These are phyloP conservation scores for Pempheris klunzingeri DNA, from an alignment of 2,797 vertebrate genomes.

Conservation along the genomic window DNA sequence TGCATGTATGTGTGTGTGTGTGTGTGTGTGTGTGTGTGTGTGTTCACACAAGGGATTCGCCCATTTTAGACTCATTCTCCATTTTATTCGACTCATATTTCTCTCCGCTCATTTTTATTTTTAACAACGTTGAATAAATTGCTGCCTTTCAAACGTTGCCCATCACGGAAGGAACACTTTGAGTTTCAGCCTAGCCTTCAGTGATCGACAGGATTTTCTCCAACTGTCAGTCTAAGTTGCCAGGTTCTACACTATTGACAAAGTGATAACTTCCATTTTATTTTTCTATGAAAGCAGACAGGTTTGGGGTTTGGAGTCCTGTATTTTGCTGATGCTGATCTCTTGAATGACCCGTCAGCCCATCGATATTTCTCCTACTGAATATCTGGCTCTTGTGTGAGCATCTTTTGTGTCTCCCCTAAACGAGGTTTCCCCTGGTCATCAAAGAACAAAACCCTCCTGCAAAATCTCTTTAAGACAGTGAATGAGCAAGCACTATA, in stretches of 20 bases:
- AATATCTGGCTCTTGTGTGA: conserved; percentile 33
- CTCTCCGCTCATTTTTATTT: conserved; percentile 42
- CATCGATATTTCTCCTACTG: not conserved
- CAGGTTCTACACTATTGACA: conserved; percentile 3
- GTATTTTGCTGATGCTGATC: conserved; percentile 17
- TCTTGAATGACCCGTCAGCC: conserved; percentile 14
- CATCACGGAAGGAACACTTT: conserved; percentile 11
- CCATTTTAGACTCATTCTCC: conserved; percentile 43
- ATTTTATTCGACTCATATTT: conserved; percentile 51
- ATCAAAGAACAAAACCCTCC: conserved; percentile 55
- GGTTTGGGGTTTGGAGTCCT: not conserved
- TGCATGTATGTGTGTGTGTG: conserved; percentile 38
- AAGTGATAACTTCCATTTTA: conserved; percentile 11
- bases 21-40: conserved; percentile 42
- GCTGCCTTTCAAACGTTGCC: conserved; percentile 34
- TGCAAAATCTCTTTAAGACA: conserved; percentile 52
- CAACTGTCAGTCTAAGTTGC: conserved; percentile 10
- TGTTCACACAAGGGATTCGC: conserved; percentile 66
- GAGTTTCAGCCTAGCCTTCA: conserved; percentile 3
- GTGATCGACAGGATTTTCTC: conserved; percentile 31
- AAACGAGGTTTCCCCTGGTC: conserved; percentile 44
- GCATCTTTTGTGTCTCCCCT: conserved; percentile 30
- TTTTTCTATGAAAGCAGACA: conserved; percentile 14
- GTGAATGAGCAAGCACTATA: not conserved
- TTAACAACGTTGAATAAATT: conserved; percentile 41